phyloP scores from a whole-genome alignment of 2,797 vertebrate species.

The Cheracebus regulus region DNA sequence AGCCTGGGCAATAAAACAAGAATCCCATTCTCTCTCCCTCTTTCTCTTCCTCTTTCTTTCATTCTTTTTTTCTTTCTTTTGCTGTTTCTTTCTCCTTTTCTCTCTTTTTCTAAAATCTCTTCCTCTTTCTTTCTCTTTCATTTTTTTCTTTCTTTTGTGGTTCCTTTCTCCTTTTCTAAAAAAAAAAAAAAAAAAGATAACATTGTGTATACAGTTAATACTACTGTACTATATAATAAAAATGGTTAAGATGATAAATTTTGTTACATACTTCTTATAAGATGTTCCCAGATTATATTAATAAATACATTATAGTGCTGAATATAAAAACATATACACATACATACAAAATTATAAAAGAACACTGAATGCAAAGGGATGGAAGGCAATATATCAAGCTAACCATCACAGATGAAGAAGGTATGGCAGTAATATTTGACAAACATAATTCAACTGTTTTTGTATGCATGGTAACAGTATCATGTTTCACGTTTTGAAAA shows the following conservation, averaged over 20 bases:
- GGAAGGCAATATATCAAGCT: not conserved
- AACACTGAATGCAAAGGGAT: not conserved
- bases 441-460: not conserved
- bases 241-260: not conserved
- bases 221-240: not conserved
- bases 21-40: no score
- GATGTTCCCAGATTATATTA: not conserved
- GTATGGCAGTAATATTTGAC: not conserved
- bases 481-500: not conserved
- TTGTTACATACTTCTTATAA: not conserved
- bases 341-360: not conserved
- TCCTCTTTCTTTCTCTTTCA: no score
- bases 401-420: not conserved
- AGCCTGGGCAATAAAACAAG: no score
- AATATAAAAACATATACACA: not conserved
- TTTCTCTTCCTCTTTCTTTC: no score
- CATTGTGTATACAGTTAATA: not conserved
- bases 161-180: no score
- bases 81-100: no score
- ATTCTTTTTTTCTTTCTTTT: no score
- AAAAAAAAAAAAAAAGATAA: not conserved
- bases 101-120: no score
- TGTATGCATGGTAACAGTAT: not conserved
- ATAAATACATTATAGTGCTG: not conserved
- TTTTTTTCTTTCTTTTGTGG: no score